Evolutionary conservation across 2,113 vertebrate genomes (phyloP).

Genomic region (Anolis carolinensis): DNA sequence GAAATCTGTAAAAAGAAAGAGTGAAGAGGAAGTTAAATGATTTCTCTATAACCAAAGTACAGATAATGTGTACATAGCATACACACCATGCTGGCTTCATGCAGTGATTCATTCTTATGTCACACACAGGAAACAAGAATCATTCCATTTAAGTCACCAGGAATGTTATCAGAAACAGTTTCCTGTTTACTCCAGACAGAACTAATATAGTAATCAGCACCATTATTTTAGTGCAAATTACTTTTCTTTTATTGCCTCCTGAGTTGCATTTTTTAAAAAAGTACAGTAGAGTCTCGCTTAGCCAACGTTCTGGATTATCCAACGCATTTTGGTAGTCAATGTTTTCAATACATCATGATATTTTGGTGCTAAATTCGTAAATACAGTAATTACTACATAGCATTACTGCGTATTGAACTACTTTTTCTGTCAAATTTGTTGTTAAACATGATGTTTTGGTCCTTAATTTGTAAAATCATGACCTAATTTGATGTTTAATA

Average conservation of each 20-base stretch:
- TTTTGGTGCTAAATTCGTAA: too few relatives aligned
- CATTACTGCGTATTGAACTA: too few relatives aligned
- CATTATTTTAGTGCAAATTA: not conserved
- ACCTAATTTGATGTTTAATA: too few relatives aligned
- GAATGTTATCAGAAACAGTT: constrained; percentile 56
- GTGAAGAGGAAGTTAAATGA: constrained; percentile 54
- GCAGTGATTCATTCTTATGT: constrained; percentile 70
- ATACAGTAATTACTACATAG: too few relatives aligned
- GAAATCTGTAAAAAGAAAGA: constrained; percentile 37
- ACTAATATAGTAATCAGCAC: constrained; percentile 10
- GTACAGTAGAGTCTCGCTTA: too few relatives aligned
- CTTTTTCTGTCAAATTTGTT: too few relatives aligned
- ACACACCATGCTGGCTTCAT: not conserved
- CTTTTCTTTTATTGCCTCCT: not conserved
- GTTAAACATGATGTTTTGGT: too few relatives aligned
- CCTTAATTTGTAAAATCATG: too few relatives aligned
- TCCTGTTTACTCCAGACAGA: constrained; percentile 69
- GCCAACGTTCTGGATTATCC: too few relatives aligned
- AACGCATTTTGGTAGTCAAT: too few relatives aligned
- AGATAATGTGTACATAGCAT: constrained; percentile 8
- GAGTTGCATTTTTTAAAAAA: constrained; percentile 25
- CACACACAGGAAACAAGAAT: constrained; percentile 58
- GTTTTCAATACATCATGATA: too few relatives aligned
- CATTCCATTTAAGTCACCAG: constrained; percentile 45
- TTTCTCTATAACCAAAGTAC: constrained; percentile 45